Conservation (phyloP, 2,113 vertebrate species). For the Sorex fumeus region DNA sequence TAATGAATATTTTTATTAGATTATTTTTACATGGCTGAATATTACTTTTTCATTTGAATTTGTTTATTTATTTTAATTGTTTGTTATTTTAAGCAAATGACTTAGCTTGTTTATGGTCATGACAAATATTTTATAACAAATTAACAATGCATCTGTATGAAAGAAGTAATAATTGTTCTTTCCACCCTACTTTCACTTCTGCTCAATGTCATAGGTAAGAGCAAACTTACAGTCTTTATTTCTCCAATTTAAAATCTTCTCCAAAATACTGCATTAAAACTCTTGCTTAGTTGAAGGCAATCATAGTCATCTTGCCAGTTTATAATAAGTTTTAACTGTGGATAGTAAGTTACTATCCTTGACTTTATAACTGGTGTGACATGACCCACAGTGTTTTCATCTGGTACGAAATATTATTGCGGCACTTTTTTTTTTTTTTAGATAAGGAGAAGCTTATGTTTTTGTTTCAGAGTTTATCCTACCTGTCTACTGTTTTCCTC, state of each 20-base stretch:
- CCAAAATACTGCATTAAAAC: not conserved
- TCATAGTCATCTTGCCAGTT: not conserved
- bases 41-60: not conserved
- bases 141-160: not conserved
- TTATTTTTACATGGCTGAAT: conserved; percentile 30
- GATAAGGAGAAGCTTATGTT: not conserved
- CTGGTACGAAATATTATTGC: not conserved
- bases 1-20: conserved; percentile 13
- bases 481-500: not conserved
- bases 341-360: no score
- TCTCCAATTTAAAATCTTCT: not conserved
- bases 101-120: not conserved
- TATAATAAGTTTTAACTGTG: not conserved
- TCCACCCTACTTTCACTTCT: not conserved
- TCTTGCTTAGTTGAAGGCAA: not conserved
- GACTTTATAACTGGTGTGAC: not conserved
- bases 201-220: conserved; percentile 8
- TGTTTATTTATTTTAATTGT: not conserved
- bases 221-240: not conserved
- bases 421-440: not conserved
- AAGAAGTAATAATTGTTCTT: conserved; percentile 14
- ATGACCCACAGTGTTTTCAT: not conserved
- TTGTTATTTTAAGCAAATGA: not conserved
- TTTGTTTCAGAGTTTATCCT: not conserved
- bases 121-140: conserved; percentile 35